These are phyloP conservation scores for Thripadectes ignobilis DNA, from an alignment of 2,797 vertebrate species.

Conservation along the genomic window DNA sequence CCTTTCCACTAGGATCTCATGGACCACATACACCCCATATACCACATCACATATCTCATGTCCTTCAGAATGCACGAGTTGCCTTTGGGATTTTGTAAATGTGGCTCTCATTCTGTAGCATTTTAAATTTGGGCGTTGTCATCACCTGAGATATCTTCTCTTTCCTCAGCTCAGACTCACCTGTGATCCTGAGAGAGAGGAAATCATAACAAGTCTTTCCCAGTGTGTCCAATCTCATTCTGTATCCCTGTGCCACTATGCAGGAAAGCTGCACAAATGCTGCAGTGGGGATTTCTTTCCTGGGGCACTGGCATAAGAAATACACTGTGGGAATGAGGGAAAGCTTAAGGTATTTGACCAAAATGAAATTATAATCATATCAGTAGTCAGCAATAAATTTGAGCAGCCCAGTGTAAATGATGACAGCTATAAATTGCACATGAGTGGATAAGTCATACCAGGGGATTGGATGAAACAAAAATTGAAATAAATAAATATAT, in stretches of 20 bases:
- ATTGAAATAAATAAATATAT: constrained; percentile 14
- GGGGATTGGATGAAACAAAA: neutral
- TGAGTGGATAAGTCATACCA: neutral
- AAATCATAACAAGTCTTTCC: accelerated
- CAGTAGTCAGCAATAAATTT: constrained; percentile 23
- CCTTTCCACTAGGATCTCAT: neutral
- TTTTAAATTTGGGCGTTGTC: neutral
- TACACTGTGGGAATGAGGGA: neutral
- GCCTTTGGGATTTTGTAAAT: neutral
- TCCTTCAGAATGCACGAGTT: neutral
- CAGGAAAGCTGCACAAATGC: neutral
- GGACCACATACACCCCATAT: neutral
- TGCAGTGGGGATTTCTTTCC: neutral
- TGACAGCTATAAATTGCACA: neutral
- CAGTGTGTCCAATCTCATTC: neutral
- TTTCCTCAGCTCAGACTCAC: neutral
- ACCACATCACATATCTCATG: neutral
- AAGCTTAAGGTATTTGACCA: neutral
- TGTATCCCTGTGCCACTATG: neutral
- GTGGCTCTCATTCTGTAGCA: neutral
- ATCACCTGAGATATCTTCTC: neutral
- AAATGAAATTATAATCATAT: constrained; percentile 14
- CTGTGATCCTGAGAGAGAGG: neutral
- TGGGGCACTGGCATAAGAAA: neutral
- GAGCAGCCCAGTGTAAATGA: neutral